phyloP scores from a whole-genome alignment of 2,113 vertebrate species.

The Semnopithecus entellus region DNA sequence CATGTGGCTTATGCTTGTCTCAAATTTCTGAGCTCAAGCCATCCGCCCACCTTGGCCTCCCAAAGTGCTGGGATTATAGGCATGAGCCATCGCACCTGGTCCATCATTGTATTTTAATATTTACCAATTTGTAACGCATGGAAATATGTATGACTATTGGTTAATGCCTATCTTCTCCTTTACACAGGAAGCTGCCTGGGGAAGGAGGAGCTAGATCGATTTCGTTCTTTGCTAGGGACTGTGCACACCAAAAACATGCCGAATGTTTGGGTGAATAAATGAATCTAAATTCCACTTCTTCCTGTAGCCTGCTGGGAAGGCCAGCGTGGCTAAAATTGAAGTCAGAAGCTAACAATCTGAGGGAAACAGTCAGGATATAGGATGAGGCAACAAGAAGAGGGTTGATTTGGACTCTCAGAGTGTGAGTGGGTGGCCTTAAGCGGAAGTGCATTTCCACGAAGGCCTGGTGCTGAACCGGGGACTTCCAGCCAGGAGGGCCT shows the following conservation, averaged over 20 bases:
- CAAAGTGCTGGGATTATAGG: too few relatives aligned
- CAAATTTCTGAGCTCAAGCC: neutral
- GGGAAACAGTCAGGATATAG: neutral
- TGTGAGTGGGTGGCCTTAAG: neutral
- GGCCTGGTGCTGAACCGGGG: neutral
- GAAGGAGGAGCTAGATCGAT: neutral
- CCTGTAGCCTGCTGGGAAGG: neutral
- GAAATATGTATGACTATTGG: neutral
- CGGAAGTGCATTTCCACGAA: neutral
- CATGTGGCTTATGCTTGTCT: neutral
- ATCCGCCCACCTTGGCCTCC: too few relatives aligned
- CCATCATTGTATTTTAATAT: neutral
- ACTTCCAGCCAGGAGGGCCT: neutral
- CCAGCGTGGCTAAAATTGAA: neutral
- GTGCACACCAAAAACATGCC: neutral
- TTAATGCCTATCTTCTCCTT: neutral
- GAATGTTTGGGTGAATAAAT: neutral
- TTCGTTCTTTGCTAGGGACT: neutral
- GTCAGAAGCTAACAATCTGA: neutral
- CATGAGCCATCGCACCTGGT: too few relatives aligned
- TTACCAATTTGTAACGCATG: neutral
- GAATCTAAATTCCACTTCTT: neutral
- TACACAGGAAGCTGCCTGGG: neutral
- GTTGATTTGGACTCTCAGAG: neutral
- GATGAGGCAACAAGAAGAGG: neutral